A percentile compares a stretch with the other conserved stretches of the same genome.
Conservation (phyloP, 2,797 vertebrate genomes). For the Borostomias antarcticus region DNA sequence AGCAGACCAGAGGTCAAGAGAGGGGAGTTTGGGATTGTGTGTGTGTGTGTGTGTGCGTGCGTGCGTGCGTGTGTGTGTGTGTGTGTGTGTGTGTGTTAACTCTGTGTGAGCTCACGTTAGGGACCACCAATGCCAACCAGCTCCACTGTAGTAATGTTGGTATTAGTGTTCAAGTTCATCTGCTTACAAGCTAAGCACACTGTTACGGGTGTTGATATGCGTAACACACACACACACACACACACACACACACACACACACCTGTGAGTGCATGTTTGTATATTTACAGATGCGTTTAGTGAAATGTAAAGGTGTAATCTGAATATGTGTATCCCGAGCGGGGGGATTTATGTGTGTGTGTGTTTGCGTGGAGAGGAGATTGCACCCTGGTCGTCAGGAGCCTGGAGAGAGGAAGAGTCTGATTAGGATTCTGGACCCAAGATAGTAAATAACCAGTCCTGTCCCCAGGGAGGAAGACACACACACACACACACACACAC, state of each 20-base stretch:
- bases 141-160: neutral
- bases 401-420: conserved; percentile 67
- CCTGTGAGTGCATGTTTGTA: neutral
- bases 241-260: conserved; percentile 3
- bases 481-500: conserved; percentile 13
- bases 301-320: conserved; percentile 47
- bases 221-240: neutral
- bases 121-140: neutral
- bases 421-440: conserved; percentile 73
- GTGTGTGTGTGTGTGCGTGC: conserved; percentile 9
- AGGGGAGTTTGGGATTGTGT: neutral
- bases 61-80: neutral
- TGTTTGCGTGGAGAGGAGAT: conserved; percentile 71
- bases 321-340: conserved; percentile 62
- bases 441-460: conserved; percentile 70
- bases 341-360: conserved; percentile 73
- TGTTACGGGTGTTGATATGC: neutral
- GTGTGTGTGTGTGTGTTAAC: neutral
- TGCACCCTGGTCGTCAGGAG: conserved; percentile 65
- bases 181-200: neutral
- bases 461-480: neutral
- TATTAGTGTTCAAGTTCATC: neutral
- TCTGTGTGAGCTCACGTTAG: neutral
- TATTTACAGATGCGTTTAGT: conserved; percentile 24
- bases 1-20: no score